Evolutionary conservation across 2,888 invertebrate species (phyloP), one percentile per base, ranked within the genome.

Genomic region (Temnothorax ravouxi): DNA sequence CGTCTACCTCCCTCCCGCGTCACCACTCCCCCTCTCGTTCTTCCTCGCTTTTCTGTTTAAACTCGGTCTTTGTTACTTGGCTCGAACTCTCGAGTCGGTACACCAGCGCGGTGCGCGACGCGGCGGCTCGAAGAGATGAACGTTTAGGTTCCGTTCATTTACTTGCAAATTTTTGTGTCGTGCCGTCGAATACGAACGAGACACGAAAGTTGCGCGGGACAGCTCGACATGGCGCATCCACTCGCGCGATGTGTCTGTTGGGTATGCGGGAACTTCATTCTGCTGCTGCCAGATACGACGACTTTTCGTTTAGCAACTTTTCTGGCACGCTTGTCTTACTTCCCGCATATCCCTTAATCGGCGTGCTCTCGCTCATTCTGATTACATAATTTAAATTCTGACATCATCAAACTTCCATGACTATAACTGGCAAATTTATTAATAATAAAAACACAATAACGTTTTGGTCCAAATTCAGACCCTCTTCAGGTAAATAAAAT

Each of bases 101-200:
- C 64, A 82, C 34, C 71, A 47, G 34, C 34, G 34, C 34, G 34
- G 34, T 3, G 29, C 29, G 29, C 41, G 41, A 9, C 9, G 41
- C 41, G 41, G 64, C 62, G 64, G 76, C 61, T 77, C n/a, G 69
- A 66, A 74, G 86, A 90, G 87, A 86, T 81, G 87, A 81, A 84
- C 84, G 84, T 89, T 85, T 83, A 77, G 76, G 69, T 72, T 18
- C 47, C 81, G 82, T 90, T 90, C 87, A 85, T 89, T 90, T 88
- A 89, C 88, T 88, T 88, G 88, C 90, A 90, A 89, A 89, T 89
- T 86, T 79, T 84, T 84, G 84, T 84, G 86, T 83, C 83, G 84
- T 74, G 75, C 69, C 84, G 82, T 71, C 89, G 86, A 84, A 85
- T 82, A 79, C 81, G 84, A 83, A 86, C 86, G 84, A 69, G 82